Conservation (phyloP, 2,113 vertebrate species). For the Myrmecobius fasciatus region DNA sequence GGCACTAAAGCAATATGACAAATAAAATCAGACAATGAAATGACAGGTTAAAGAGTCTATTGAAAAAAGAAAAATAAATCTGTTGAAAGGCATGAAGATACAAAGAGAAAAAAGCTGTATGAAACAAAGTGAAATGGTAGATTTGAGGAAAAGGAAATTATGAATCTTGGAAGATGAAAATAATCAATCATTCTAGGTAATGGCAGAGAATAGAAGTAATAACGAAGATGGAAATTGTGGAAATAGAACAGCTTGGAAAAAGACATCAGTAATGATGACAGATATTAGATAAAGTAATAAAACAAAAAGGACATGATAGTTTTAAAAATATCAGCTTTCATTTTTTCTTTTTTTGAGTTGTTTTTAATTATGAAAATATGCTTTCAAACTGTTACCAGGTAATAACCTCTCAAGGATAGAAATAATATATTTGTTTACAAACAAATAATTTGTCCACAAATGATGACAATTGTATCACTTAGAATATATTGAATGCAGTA, state of each 20-base stretch:
- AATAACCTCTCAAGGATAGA: not conserved
- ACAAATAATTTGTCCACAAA: too few relatives aligned
- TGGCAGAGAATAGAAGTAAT: not conserved
- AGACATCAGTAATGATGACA: not conserved
- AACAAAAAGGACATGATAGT: not conserved
- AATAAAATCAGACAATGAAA: fast-evolving
- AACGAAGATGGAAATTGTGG: not conserved
- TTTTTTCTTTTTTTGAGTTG: not conserved
- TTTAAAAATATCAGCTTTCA: not conserved
- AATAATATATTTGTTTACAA: too few relatives aligned
- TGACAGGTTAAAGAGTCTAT: not conserved
- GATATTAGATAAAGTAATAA: not conserved
- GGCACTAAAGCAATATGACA: not conserved
- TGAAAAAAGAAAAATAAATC: not conserved
- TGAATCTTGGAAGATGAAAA: not conserved
- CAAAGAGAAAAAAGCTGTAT: not conserved
- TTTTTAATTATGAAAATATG: not conserved
- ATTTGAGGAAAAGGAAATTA: not conserved
- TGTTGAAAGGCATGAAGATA: not conserved
- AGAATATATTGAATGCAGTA: too few relatives aligned
- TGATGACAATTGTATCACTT: too few relatives aligned
- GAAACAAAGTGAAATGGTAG: not conserved
- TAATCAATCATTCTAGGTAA: not conserved
- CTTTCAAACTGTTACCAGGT: not conserved
- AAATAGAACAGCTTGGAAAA: not conserved